Evolutionary conservation across 2,888 invertebrate genomes (phyloP).

Genomic region (Euproctis similis): DNA sequence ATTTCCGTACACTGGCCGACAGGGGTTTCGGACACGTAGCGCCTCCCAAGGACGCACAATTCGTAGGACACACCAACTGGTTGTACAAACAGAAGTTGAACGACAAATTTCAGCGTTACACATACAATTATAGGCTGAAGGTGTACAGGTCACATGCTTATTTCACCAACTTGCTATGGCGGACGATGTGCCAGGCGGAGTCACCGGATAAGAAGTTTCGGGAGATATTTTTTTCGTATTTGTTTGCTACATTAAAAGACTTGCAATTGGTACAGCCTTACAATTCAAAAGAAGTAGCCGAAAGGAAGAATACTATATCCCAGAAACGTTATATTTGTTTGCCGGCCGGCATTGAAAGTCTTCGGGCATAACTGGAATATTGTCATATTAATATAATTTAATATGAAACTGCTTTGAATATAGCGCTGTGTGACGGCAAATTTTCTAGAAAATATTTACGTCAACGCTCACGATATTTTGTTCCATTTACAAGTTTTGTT

Average conservation of each 20-base stretch:
- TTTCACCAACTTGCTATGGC: constrained; percentile 52
- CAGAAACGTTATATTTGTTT: constrained; percentile 41
- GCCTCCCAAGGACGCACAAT: constrained; percentile 33
- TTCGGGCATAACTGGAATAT: no score
- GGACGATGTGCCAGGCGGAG: constrained; percentile 54
- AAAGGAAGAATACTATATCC: constrained; percentile 29
- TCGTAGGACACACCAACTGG: constrained; percentile 42
- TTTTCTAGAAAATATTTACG: no score
- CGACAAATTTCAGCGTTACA: constrained; percentile 39
- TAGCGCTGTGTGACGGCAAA: no score
- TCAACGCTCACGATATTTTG: no score
- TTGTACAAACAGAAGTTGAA: constrained; percentile 41
- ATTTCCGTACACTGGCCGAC: constrained; percentile 31
- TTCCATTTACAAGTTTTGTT: no score
- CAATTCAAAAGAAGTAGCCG: constrained; percentile 28
- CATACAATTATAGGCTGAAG: constrained; percentile 35
- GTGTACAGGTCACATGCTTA: constrained; percentile 44
- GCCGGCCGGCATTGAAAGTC: constrained; percentile 33
- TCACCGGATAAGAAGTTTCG: constrained; percentile 61
- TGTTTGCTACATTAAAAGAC: constrained; percentile 40
- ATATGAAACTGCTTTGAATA: no score
- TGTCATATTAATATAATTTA: no score
- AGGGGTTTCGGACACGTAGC: constrained; percentile 40
- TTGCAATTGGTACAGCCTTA: constrained; percentile 52
- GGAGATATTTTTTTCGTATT: constrained; percentile 59